Conservation (phyloP, 2,113 vertebrate genomes). For the Recurvirostra avosetta region DNA sequence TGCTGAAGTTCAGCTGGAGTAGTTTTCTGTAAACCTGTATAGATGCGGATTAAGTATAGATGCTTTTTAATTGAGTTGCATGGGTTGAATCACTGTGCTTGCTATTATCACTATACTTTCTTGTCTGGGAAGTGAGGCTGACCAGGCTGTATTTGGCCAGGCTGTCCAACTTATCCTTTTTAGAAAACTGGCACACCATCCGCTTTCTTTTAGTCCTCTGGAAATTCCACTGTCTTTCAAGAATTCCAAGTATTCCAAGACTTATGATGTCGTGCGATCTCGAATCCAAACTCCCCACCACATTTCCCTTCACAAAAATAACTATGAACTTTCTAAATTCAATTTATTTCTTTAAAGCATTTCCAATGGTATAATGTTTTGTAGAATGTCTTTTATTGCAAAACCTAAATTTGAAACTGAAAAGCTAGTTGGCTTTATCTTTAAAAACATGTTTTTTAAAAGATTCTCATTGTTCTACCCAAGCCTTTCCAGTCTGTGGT, state of each 20-base stretch:
- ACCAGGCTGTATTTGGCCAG: background rate
- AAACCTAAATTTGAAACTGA: slow-evolving; percentile 43
- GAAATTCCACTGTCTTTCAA: slow-evolving; percentile 55
- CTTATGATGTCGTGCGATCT: slow-evolving; percentile 54
- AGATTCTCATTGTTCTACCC: slow-evolving; percentile 18
- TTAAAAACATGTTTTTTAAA: slow-evolving; percentile 49
- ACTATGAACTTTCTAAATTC: slow-evolving; percentile 62
- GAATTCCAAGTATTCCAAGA: slow-evolving; percentile 63
- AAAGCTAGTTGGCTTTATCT: slow-evolving; percentile 48
- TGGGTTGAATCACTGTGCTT: background rate
- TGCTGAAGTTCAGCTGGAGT: background rate
- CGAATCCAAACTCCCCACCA: slow-evolving; percentile 53
- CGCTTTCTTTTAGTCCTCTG: slow-evolving; percentile 49
- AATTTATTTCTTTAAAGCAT: slow-evolving; percentile 66
- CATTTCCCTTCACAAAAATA: slow-evolving; percentile 68
- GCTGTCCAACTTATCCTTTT: slow-evolving; percentile 4
- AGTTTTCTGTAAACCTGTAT: background rate
- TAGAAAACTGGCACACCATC: slow-evolving; percentile 32
- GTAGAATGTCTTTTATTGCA: slow-evolving; percentile 61
- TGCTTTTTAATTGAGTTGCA: background rate
- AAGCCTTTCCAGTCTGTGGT: slow-evolving; percentile 12
- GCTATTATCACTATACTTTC: background rate
- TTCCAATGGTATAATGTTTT: slow-evolving; percentile 58
- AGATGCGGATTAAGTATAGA: background rate
- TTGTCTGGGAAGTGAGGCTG: background rate